These are phyloP conservation scores for Cremastinae sp. DNA, from an alignment of 2,888 invertebrate species.

Conservation along the genomic window DNA sequence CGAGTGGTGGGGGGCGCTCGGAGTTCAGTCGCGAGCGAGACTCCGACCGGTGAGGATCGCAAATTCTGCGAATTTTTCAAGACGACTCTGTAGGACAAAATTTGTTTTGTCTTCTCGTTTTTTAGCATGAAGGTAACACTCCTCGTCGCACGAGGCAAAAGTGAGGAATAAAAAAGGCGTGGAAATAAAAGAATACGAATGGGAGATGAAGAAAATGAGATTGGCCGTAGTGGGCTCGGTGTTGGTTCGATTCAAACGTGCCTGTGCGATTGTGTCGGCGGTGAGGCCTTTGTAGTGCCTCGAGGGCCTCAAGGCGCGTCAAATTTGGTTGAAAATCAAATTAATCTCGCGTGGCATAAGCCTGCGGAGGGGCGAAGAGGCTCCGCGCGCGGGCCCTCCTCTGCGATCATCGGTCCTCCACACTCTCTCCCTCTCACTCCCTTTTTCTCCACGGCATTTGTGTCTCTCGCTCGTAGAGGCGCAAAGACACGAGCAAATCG, in stretches of 20 bases:
- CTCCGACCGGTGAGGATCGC: background rate
- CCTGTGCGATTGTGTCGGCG: conserved; percentile 51
- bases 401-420: conserved; percentile 52
- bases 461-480: conserved; percentile 45
- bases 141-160: conserved; percentile 31
- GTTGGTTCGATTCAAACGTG: conserved; percentile 1
- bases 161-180: conserved; percentile 1
- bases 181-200: conserved; percentile 28
- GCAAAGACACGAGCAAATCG: conserved; percentile 74
- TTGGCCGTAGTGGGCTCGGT: conserved; percentile 31
- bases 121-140: conserved; percentile 7
- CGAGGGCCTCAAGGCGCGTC: conserved; percentile 73
- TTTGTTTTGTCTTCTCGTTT: conserved; percentile 12
- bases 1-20: conserved; percentile 24
- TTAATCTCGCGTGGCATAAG: conserved; percentile 73
- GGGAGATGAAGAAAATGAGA: conserved; percentile 37
- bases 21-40: conserved; percentile 1
- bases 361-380: conserved; percentile 58
- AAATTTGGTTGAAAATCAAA: conserved; percentile 78
- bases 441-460: conserved; percentile 19
- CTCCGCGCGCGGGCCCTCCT: conserved; percentile 65
- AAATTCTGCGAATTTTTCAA: no score
- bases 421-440: conserved; percentile 41
- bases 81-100: background rate
- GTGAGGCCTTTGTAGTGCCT: conserved; percentile 70